Conservation (phyloP, 2,797 vertebrate species). For the Protonibea diacanthus region DNA sequence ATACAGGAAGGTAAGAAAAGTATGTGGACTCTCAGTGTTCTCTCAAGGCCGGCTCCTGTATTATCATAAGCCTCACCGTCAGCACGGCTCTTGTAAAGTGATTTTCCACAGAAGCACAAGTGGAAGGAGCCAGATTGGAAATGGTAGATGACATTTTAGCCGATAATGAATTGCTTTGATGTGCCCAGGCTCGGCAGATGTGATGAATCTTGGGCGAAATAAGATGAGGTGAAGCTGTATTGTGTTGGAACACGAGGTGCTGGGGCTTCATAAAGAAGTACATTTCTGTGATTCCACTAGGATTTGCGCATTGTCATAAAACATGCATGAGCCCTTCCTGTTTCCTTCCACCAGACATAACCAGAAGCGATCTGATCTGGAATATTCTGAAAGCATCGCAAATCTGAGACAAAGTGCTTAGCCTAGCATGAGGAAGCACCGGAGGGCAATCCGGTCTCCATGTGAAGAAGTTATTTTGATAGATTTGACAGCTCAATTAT, state of each 20-base stretch:
- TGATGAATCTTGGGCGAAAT: conserved; percentile 17
- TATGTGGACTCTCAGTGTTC: conserved; percentile 16
- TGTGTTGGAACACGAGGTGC: conserved; percentile 11
- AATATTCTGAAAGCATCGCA: conserved; percentile 62
- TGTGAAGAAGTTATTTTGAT: conserved; percentile 69
- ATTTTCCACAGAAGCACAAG: conserved; percentile 31
- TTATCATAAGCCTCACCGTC: conserved; percentile 12
- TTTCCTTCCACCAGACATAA: conserved; percentile 49
- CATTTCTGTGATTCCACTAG: conserved; percentile 34
- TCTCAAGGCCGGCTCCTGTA: conserved; percentile 26
- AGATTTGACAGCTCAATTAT: conserved; percentile 82
- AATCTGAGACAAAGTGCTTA: conserved; percentile 73
- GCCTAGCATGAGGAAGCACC: conserved; percentile 64
- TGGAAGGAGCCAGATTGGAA: conserved; percentile 56
- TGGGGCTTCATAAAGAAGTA: conserved; percentile 15
- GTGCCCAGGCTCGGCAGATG: conserved; percentile 9
- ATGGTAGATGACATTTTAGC: conserved; percentile 47
- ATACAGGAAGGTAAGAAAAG: conserved; percentile 66
- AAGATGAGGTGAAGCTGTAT: conserved; percentile 14
- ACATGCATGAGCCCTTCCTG: conserved; percentile 59
- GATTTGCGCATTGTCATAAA: conserved; percentile 61
- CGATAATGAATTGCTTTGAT: conserved; percentile 53
- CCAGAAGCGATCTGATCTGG: conserved; percentile 51
- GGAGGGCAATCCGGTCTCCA: conserved; percentile 50
- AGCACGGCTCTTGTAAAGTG: conserved; percentile 25